Evolutionary conservation across 53 echinoderm and acorn worm genomes (phyloP).

Genomic region (Apostichopus leukothele): DNA sequence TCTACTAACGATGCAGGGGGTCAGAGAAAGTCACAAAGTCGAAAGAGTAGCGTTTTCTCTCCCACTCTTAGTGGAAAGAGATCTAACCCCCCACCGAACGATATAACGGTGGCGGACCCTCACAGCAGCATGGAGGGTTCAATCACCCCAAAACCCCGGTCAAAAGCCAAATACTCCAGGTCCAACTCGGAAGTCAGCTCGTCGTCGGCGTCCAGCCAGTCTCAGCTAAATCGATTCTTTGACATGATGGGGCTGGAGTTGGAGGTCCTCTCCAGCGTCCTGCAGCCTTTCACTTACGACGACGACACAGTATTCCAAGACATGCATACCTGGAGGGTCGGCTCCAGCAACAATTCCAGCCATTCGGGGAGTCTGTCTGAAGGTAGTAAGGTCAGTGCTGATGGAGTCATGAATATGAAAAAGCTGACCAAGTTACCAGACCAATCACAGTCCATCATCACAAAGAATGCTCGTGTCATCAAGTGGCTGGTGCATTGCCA

Average conservation of each 20-base stretch:
- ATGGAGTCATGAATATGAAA: constrained; percentile 70
- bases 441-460: constrained; percentile 82
- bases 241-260: constrained; percentile 91
- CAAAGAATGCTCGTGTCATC: constrained; percentile 91
- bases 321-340: constrained; percentile 74
- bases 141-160: background rate
- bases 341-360: constrained; percentile 36
- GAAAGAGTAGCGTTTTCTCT: constrained; percentile 10
- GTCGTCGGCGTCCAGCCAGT: constrained; percentile 48
- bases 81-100: constrained; percentile 30
- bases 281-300: constrained; percentile 50
- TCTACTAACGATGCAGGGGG: constrained; percentile 15
- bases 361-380: constrained; percentile 63
- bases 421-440: constrained; percentile 81
- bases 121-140: constrained; percentile 22
- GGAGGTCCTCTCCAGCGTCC: constrained; percentile 51
- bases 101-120: constrained; percentile 38
- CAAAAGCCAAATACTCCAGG: constrained; percentile 2
- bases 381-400: constrained; percentile 81
- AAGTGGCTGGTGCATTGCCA: constrained; percentile 94
- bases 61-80: background rate
- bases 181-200: constrained; percentile 69
- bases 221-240: constrained; percentile 85
- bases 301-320: constrained; percentile 80
- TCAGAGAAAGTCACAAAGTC: background rate